phyloP scores from a whole-genome alignment of 2,113 vertebrate species.

The Sula dactylatra region DNA sequence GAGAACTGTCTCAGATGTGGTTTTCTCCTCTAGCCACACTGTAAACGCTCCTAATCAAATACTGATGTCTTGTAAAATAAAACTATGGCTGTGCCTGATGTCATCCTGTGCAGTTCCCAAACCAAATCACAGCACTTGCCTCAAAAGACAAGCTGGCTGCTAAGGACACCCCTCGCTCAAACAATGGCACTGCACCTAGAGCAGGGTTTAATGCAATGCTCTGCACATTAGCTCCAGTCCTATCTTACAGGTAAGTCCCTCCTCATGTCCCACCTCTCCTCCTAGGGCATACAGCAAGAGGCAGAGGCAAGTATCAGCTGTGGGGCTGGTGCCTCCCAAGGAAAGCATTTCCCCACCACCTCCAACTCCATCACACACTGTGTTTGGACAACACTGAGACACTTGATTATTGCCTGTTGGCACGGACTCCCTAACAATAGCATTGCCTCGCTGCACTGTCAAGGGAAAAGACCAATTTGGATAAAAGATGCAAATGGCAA shows the following conservation, averaged over 20 bases:
- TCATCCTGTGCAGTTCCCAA: neutral
- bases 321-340: neutral
- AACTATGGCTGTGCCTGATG: neutral
- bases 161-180: neutral
- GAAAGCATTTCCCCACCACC: neutral
- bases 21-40: neutral
- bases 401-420: neutral
- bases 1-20: neutral
- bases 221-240: neutral
- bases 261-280: neutral
- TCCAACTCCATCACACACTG: neutral
- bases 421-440: neutral
- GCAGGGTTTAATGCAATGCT: neutral
- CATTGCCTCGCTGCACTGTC: neutral
- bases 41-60: neutral
- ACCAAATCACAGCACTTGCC: neutral
- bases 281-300: neutral
- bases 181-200: neutral
- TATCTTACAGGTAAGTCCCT: neutral
- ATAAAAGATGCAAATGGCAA: neutral
- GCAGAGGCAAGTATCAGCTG: neutral
- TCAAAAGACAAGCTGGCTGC: neutral
- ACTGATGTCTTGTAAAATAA: neutral
- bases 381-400: neutral
- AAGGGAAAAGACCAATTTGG: neutral